Base-by-base conservation (phyloP, 2,113 vertebrate species). In the Azemiops feae region DNA sequence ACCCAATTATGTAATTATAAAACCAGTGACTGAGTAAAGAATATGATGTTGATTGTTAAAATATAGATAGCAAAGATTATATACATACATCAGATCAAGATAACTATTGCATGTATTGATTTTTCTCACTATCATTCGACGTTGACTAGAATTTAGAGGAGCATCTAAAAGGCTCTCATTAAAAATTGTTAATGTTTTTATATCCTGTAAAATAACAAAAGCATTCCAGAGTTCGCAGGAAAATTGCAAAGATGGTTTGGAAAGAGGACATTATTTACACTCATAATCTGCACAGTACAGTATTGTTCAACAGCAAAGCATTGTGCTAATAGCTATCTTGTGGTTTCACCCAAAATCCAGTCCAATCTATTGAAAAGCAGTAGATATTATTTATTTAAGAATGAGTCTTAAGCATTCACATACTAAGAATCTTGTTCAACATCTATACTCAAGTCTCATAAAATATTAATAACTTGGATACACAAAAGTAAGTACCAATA, bases 261-360 rank as follows among this genome's bases (percentile, higher is more conserved):
- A 91, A 92, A 45, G 34, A 57, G 6, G 18, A 12, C 55, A 57
- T 20, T 9, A 86, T 39, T 47, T 20, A 57, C 16, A 57, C 64
- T 87, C 20, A 94, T 47, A 95, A 85, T 91, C 9, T 93, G 53
- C 53, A 25, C 43, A 93, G 6, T 30, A 18, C 52, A 93, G 5
- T n/a, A 93, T 60, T 27, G 55, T 1, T 57, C 58, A 93, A 30
- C 30, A 94, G 57, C 55, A 47, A 93, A 94, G 12, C 69, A 4
- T 6, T 91, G 1, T 64, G 85, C 4, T 8, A 93, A 14, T 69
- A 92, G 14, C 58, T 91, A 39, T 55, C 4, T 92, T n/a, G 43
- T 8, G 20, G 20, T 34, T 11, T 64, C 14, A n/a, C 54, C 74
- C 87, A 55, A 95, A 39, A 81, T 12, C 60, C 92, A 25, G 47